phyloP scores from a whole-genome alignment of 2,888 invertebrate species.

The Aporophyla nigra region DNA sequence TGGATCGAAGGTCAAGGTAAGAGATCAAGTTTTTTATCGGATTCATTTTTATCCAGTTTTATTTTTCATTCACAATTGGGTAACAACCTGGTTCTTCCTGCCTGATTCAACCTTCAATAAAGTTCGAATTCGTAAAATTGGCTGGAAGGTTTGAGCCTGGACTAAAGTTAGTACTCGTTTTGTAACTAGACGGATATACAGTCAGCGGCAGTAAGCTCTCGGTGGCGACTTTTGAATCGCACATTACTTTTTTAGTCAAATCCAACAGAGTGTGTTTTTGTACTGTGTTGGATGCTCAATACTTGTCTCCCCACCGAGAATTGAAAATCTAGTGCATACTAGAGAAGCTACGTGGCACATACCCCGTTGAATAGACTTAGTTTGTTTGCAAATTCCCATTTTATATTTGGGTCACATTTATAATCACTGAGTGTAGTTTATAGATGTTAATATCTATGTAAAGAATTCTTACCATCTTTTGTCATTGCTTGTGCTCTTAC shows the following conservation, averaged over 20 bases:
- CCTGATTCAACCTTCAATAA: too few species aligned
- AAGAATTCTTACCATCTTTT: constrained; percentile 91
- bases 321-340: not conserved
- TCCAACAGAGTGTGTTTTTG: not conserved
- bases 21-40: not conserved
- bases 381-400: not conserved
- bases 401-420: not conserved
- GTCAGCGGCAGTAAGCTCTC: not conserved
- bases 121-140: not conserved
- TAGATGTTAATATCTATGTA: not conserved
- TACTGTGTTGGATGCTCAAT: not conserved
- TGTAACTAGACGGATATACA: not conserved
- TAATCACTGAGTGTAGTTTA: not conserved
- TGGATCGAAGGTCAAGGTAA: not conserved
- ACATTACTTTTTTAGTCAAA: not conserved
- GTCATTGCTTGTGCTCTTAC: constrained; percentile 99
- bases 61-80: not conserved
- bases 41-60: not conserved
- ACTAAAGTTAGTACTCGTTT: not conserved
- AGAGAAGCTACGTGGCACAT: not conserved
- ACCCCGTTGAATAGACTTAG: not conserved
- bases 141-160: not conserved
- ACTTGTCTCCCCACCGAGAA: too few species aligned
- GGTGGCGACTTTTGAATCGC: not conserved
- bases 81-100: too few species aligned